Evolutionary conservation across 2,888 invertebrate genomes (phyloP).

Genomic region (Hypomecis punctinalis): DNA sequence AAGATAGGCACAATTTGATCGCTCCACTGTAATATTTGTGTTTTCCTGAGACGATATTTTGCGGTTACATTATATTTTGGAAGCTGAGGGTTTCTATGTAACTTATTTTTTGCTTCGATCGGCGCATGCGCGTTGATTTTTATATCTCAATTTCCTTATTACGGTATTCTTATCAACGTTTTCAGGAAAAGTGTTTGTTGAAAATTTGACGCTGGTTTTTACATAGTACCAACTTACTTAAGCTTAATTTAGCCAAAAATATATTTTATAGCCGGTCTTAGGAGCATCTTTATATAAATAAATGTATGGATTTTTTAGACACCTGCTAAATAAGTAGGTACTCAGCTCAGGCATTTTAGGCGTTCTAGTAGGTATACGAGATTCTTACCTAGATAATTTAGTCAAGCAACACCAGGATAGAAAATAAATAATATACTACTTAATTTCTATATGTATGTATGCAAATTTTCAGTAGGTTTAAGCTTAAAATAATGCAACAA

Average conservation of each 20-base stretch:
- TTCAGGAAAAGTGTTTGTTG: neutral
- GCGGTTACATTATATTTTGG: constrained; percentile 26
- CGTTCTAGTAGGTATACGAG: too few relatives aligned
- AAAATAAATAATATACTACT: neutral
- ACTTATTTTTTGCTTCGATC: constrained; percentile 17
- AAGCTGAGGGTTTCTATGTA: constrained; percentile 20
- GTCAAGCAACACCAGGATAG: neutral
- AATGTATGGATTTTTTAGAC: too few relatives aligned
- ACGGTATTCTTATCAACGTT: neutral
- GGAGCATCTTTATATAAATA: too few relatives aligned
- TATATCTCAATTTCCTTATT: constrained; percentile 13
- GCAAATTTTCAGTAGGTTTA: neutral
- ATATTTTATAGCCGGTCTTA: too few relatives aligned
- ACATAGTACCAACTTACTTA: too few relatives aligned
- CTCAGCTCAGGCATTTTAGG: too few relatives aligned
- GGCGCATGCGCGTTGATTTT: constrained; percentile 28
- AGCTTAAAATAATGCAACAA: constrained; percentile 7
- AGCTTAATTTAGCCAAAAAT: too few relatives aligned
- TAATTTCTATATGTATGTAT: neutral
- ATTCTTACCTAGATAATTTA: too few relatives aligned
- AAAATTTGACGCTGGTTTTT: too few relatives aligned
- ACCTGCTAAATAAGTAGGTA: too few relatives aligned
- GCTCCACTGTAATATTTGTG: constrained; percentile 29
- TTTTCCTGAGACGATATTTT: constrained; percentile 35
- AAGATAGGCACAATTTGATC: constrained; percentile 43